Evolutionary conservation across 2,888 invertebrate genomes (phyloP).

Genomic region (Platycheirus albimanus): DNA sequence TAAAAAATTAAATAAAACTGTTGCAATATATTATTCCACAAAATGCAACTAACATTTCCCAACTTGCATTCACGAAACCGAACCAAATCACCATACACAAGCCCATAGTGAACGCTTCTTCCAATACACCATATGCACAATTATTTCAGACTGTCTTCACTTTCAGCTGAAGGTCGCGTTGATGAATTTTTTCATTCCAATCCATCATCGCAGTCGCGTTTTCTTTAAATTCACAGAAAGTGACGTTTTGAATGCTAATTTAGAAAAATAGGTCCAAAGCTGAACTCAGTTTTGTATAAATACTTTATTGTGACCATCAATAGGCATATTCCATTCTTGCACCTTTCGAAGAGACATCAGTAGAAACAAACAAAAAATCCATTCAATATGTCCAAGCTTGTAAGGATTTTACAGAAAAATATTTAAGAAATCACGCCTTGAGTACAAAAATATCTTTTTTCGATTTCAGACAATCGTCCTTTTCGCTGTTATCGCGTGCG

Average conservation of each 20-base stretch:
- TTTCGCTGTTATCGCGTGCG: conserved; percentile 60
- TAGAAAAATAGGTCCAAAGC: neutral
- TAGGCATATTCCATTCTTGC: conserved; percentile 47
- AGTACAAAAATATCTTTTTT: neutral
- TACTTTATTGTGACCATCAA: conserved; percentile 2
- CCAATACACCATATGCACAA: too few relatives aligned
- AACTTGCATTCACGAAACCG: neutral
- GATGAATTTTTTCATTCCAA: conserved; percentile 22
- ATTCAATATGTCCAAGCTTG: conserved; percentile 53
- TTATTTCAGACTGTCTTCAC: conserved; percentile 14
- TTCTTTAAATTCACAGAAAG: neutral
- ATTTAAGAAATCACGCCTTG: neutral
- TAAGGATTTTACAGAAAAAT: conserved; percentile 23
- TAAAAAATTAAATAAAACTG: too few relatives aligned
- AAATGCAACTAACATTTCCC: conserved; percentile 9
- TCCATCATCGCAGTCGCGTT: neutral
- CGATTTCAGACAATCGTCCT: conserved; percentile 56
- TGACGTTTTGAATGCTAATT: conserved; percentile 45
- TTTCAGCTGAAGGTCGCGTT: conserved; percentile 50
- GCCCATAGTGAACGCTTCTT: too few relatives aligned
- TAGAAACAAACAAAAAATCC: conserved; percentile 3
- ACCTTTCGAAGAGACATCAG: conserved; percentile 35
- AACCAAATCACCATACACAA: conserved; percentile 24
- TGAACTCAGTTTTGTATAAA: conserved; percentile 43
- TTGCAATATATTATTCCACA: neutral